These are phyloP conservation scores for Chaetodon auriga DNA, from an alignment of 2,113 vertebrate genomes.

Conservation along the genomic window DNA sequence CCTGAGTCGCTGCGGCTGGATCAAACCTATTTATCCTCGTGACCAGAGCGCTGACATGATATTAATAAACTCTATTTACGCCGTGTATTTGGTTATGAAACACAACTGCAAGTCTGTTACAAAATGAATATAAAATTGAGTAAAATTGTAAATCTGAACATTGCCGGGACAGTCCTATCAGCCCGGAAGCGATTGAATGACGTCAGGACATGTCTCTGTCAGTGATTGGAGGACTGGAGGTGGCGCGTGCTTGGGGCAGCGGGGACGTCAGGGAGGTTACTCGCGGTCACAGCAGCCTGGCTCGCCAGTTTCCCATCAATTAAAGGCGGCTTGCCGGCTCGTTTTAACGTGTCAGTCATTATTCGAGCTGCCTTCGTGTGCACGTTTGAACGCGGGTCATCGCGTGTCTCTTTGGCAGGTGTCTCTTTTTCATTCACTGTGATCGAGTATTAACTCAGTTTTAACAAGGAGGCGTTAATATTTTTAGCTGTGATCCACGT, in stretches of 20 bases:
- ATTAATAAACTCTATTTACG: not conserved
- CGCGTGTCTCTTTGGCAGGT: not conserved
- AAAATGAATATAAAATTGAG: slow-evolving; percentile 34
- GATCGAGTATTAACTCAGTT: not conserved
- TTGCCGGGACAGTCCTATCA: slow-evolving; percentile 63
- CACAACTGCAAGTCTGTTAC: not conserved
- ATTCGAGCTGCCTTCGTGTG: not conserved
- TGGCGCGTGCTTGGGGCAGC: slow-evolving; percentile 86
- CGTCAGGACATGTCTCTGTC: slow-evolving; percentile 66
- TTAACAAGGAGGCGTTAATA: not conserved
- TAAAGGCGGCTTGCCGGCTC: not conserved
- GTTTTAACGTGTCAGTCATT: not conserved
- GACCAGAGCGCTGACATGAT: not conserved
- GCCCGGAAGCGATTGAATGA: slow-evolving; percentile 79
- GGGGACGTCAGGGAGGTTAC: slow-evolving; percentile 83
- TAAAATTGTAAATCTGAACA: slow-evolving; percentile 62
- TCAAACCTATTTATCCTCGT: slow-evolving; percentile 1
- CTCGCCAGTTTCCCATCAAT: not conserved
- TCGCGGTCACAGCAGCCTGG: slow-evolving; percentile 74
- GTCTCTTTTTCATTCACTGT: not conserved
- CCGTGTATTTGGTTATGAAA: not conserved
- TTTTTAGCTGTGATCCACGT: no score
- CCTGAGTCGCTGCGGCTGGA: slow-evolving; percentile 19
- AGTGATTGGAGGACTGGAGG: slow-evolving; percentile 82
- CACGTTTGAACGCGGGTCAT: not conserved